A percentile compares a stretch with the other conserved stretches of the same genome.
Evolutionary conservation across 2,797 vertebrate species (phyloP).

Genomic region (Argya squamiceps): DNA sequence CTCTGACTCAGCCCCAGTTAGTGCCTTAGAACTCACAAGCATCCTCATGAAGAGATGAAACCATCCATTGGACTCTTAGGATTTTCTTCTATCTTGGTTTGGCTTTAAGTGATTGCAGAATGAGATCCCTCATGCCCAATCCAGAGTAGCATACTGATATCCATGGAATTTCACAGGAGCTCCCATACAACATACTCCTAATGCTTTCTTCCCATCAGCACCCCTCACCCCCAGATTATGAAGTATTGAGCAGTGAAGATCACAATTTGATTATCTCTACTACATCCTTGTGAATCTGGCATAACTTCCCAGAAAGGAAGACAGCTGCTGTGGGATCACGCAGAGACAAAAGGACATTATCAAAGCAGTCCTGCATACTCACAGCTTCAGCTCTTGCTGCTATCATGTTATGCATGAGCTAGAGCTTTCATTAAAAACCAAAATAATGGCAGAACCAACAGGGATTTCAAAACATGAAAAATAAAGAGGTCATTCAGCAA

Average conservation of each 20-base stretch:
- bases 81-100: not conserved
- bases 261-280: not conserved
- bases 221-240: not conserved
- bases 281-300: not conserved
- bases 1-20: not conserved
- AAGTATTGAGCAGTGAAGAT: not conserved
- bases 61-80: not conserved
- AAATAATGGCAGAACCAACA: not conserved
- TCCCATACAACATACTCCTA: not conserved
- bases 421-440: not conserved
- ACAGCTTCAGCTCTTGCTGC: not conserved
- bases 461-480: not conserved
- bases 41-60: not conserved
- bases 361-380: not conserved
- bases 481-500: not conserved
- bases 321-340: not conserved
- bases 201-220: not conserved
- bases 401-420: accelerated
- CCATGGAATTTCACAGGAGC: not conserved
- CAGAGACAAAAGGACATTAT: not conserved
- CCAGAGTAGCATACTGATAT: not conserved
- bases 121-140: accelerated
- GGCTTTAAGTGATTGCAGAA: not conserved
- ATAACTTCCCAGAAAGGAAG: not conserved
- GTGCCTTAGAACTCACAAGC: not conserved